These are phyloP conservation scores for Porphyrio hochstetteri DNA, from an alignment of 2,113 vertebrate genomes.

Conservation along the genomic window DNA sequence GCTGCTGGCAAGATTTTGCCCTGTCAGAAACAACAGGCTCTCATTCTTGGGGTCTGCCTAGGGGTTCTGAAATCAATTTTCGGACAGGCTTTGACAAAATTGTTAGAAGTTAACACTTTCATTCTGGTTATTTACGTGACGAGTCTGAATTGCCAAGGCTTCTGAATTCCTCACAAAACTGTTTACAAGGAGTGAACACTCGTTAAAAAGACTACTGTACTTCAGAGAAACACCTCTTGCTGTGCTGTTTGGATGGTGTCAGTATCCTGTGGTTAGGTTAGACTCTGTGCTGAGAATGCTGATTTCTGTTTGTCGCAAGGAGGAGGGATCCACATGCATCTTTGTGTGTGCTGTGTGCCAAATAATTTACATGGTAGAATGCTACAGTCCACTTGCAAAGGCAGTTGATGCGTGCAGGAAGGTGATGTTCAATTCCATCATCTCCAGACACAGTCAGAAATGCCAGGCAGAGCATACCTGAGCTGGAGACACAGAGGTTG, in stretches of 20 bases:
- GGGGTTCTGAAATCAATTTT: not conserved
- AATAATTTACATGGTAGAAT: not conserved
- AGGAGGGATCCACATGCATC: not conserved
- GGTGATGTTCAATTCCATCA: not conserved
- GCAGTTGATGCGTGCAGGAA: accelerated
- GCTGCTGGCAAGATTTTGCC: not conserved
- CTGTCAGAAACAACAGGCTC: not conserved
- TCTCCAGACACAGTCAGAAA: not conserved
- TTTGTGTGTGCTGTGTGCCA: not conserved
- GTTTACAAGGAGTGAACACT: not conserved
- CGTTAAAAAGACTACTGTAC: not conserved
- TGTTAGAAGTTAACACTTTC: not conserved
- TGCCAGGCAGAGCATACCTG: not conserved
- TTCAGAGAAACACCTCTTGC: not conserved
- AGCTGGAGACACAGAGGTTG: not conserved
- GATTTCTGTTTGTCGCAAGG: not conserved
- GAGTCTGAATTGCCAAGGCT: not conserved
- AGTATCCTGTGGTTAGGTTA: not conserved
- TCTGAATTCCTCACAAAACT: not conserved
- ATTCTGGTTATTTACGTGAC: not conserved
- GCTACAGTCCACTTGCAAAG: not conserved
- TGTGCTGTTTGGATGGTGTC: not conserved
- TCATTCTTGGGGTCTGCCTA: not conserved
- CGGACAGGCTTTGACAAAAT: not conserved
- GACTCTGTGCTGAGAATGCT: not conserved